Base-by-base conservation (phyloP, 2,888 invertebrate species). In the Bellardia bayeri region DNA sequence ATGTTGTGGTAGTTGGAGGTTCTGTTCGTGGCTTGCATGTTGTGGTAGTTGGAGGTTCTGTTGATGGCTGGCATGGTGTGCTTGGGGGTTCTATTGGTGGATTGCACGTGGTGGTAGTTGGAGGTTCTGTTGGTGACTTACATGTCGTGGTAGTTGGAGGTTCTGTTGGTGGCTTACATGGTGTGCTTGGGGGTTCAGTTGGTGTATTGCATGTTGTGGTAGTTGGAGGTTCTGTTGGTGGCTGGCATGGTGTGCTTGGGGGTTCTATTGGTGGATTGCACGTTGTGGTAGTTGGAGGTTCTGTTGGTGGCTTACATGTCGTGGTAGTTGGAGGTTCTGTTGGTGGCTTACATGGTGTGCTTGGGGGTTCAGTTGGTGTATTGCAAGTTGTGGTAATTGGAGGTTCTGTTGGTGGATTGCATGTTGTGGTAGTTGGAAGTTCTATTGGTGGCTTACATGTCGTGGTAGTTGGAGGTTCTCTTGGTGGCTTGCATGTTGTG, bases 291-390 rank as follows among this genome's bases (percentile, higher is more conserved):
- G 63, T 45, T 33, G 75, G 30, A 5, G 74, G n/a, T n/a, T 45
- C 42, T 9, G 56, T 56, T 56, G 13, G 11, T 16, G 16, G 40
- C 16, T 40, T 42, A 11, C 78, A 68, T 30, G 45, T 1, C 33
- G 78, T 45, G n/a, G 63, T 76, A 49, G 64, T 66, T 40, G 58
- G 14, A 9, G 42, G n/a, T 11, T 42, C 64, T 3, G 42, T 42
- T 42, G 64, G 14, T 8, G 64, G 33, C n/a, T 33, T 40, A 2
- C 16, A 64, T 42, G 37, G 37, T 51, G 69, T 37, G 30, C 54
- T 54, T 54, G 54, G 49, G 11, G 49, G 16, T 37, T 45, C 49
- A 16, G 54, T 40, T 64, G 14, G 64, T 13, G 30, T 40, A 5
- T 51, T 54, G 40, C 3, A n/a, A 5, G 42, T 42, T 42, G 42